Evolutionary conservation across 2,113 vertebrate species (phyloP).

Genomic region (Notarius quadriscutis): DNA sequence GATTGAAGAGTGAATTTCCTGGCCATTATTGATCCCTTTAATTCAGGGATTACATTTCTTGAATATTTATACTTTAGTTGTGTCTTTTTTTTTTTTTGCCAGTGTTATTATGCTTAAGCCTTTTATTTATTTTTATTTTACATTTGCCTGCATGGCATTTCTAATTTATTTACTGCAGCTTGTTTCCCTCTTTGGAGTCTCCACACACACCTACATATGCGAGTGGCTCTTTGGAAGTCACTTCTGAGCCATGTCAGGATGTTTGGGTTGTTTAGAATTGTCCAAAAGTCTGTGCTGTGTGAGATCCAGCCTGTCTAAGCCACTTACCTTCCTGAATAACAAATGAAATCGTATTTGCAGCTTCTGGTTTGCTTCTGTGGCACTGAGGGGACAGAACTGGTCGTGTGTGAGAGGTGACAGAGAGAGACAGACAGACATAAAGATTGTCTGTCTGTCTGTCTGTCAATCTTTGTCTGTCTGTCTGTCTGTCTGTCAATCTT

Average conservation of each 20-base stretch:
- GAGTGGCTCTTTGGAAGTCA: not conserved
- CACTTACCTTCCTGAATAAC: constrained; percentile 2
- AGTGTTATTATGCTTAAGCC: no score
- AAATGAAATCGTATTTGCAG: not conserved
- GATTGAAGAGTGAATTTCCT: not conserved
- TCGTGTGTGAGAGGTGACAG: not conserved
- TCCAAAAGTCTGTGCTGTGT: not conserved
- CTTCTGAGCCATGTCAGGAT: not conserved
- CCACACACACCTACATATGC: not conserved
- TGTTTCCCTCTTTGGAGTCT: not conserved
- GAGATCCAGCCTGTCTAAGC: not conserved
- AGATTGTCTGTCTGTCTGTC: no score
- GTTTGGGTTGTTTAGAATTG: not conserved
- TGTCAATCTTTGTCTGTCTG: no score
- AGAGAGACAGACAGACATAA: no score
- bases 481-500: no score
- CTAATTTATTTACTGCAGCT: not conserved
- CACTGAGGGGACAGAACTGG: not conserved
- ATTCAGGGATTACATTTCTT: not conserved
- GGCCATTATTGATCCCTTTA: not conserved
- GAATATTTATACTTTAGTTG: not conserved
- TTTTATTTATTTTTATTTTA: not conserved
- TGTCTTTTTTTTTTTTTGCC: no score
- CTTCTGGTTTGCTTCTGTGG: not conserved
- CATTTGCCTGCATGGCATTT: not conserved